Percentiles rank a stretch among this genome's conserved stretches.
phyloP scores from a whole-genome alignment of 2,888 invertebrate species.

The Chymomyza caudatula region DNA sequence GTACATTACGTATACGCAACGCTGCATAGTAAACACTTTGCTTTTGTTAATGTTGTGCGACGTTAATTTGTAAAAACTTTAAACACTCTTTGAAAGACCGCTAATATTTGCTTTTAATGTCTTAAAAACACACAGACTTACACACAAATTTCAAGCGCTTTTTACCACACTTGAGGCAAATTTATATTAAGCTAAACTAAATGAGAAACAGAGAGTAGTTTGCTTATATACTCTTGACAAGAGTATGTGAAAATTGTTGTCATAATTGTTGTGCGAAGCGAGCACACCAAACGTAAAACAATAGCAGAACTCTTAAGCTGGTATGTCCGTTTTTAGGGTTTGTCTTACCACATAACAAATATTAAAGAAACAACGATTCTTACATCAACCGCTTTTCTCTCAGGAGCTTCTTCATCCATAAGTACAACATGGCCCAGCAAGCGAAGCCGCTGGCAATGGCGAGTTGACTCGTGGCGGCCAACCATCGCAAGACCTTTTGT shows the following conservation, averaged over 20 bases:
- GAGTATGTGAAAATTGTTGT: neutral
- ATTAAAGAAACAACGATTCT: too few relatives aligned
- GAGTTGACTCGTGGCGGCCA: too few relatives aligned
- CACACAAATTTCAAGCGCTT: constrained; percentile 35
- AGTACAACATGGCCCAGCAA: too few relatives aligned
- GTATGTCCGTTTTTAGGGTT: too few relatives aligned
- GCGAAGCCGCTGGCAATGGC: too few relatives aligned
- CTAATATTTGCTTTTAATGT: constrained; percentile 55
- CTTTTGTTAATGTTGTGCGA: neutral
- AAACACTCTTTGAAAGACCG: constrained; percentile 37
- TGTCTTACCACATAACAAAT: too few relatives aligned
- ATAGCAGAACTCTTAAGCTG: too few relatives aligned
- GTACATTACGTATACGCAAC: constrained; percentile 14
- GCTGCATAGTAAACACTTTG: neutral
- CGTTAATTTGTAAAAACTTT: constrained; percentile 48
- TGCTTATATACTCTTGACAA: neutral
- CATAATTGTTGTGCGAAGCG: too few relatives aligned
- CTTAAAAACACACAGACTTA: constrained; percentile 1
- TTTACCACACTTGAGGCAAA: constrained; percentile 47
- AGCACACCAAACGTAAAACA: too few relatives aligned
- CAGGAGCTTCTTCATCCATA: too few relatives aligned
- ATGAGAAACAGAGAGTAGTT: constrained; percentile 37
- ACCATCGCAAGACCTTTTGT: too few relatives aligned
- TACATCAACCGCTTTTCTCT: too few relatives aligned
- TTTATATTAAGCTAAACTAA: constrained; percentile 70